phyloP scores from a whole-genome alignment of 2,888 invertebrate genomes.

The Ornithoptera alexandrae region DNA sequence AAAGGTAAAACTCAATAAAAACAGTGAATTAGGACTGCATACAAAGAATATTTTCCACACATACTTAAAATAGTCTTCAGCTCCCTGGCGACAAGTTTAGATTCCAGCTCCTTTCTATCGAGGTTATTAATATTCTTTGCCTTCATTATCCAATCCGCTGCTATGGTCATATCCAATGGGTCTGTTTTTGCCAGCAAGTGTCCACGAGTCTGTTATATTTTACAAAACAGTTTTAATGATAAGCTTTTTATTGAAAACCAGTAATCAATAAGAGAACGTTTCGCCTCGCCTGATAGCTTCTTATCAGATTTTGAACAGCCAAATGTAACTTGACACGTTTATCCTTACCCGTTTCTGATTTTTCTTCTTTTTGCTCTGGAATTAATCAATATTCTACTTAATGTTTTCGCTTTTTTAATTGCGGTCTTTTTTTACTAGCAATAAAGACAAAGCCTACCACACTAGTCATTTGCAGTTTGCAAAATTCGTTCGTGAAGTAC shows the following conservation, averaged over 20 bases:
- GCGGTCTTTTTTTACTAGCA: no score
- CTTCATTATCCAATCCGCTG: slow-evolving; percentile 50
- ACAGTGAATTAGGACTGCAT: not conserved
- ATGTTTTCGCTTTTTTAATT: no score
- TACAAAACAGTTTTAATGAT: not conserved
- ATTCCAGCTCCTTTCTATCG: slow-evolving; percentile 41
- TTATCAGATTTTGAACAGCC: slow-evolving; percentile 84
- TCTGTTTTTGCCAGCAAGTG: slow-evolving; percentile 91
- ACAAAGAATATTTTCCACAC: slow-evolving; percentile 17
- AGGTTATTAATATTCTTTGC: slow-evolving; percentile 31
- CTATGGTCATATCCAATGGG: slow-evolving; percentile 84
- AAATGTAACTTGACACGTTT: slow-evolving; percentile 72
- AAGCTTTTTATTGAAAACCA: no score
- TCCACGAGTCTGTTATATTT: slow-evolving; percentile 78
- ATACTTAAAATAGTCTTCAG: slow-evolving; percentile 54
- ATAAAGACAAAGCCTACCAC: no score
- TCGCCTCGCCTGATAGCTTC: slow-evolving; percentile 79
- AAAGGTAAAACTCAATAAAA: slow-evolving; percentile 23
- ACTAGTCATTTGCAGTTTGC: no score
- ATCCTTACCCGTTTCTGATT: slow-evolving; percentile 5
- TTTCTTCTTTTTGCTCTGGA: slow-evolving; percentile 37
- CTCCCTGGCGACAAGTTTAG: slow-evolving; percentile 53
- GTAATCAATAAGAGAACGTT: not conserved
- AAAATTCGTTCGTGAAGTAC: no score
- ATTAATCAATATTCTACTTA: not conserved